Evolutionary conservation across 1,140 invertebrate species (phyloP), one percentile per base, ranked within the genome.

Genomic region (Lerema accius): DNA sequence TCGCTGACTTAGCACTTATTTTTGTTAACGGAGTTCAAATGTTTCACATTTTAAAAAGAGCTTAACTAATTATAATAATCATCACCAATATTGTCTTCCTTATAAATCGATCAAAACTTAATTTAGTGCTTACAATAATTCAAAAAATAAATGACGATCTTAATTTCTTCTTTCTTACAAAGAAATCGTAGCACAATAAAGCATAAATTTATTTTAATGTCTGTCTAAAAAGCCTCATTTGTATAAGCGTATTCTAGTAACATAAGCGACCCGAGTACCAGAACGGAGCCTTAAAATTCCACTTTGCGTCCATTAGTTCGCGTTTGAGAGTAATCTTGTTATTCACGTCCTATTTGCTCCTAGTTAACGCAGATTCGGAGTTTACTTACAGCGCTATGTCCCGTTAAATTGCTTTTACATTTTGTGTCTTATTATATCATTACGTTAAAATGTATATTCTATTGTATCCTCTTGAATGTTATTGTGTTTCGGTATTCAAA

Each of bases 301-400:
- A 53, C 35, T 45, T 58, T 13, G 15, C 40, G 26, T 58, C 53
- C 53, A 58, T 58, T 58, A 58, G 53, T 58, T 58, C 28, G 26
- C 40, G 26, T 58, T 58, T 58, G 40, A 45, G 55, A 23, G 43
- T 59, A 59, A 59, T 59, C 55, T 59, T 14, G 55, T 59, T 59
- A 48, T 59, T 46, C 55, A 48, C 55, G 55, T 46, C 43, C 55
- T 59, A 59, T 46, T 59, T 59, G 15, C 55, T 59, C 28, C 16
- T 48, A 59, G 42, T 59, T 59, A 59, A 59, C 43, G 56, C 43
- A 39, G 43, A 59, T 59, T 48, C 43, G 11, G 28, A 6, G 43
- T 59, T 59, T 48, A 59, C 43, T 59, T 48, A 48, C 43, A 14
- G 43, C 17, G 43, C 13, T 28, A 17, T 59, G 45, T 48, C 43